Evolutionary conservation across 2,113 vertebrate genomes (phyloP).

Genomic region (Butorides virescens): DNA sequence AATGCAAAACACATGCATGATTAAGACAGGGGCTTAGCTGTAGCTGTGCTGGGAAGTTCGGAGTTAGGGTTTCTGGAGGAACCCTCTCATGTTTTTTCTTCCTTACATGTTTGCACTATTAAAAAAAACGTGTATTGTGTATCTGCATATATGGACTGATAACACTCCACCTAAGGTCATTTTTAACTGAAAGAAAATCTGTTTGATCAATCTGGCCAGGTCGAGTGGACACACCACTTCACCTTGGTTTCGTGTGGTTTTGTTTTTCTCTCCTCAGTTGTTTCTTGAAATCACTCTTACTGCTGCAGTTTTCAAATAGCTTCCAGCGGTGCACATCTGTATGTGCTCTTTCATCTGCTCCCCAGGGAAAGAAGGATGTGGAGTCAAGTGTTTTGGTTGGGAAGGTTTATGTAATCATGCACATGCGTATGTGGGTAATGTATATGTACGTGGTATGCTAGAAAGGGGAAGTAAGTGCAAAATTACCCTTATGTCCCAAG

Average conservation of each 20-base stretch:
- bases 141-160: neutral
- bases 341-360: slow-evolving; percentile 46
- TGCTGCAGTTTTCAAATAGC: slow-evolving; percentile 11
- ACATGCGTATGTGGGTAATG: neutral
- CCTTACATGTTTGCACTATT: neutral
- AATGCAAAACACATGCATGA: slow-evolving; percentile 45
- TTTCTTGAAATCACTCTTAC: neutral
- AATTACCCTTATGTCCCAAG: neutral
- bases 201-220: neutral
- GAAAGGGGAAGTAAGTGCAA: neutral
- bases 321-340: slow-evolving; percentile 44
- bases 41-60: neutral
- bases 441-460: neutral
- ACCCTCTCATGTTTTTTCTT: neutral
- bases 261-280: neutral
- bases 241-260: neutral
- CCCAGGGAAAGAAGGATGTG: neutral
- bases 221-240: neutral
- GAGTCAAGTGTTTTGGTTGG: neutral
- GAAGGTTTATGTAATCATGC: neutral
- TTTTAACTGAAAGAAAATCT: neutral
- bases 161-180: neutral
- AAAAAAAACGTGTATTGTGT: neutral
- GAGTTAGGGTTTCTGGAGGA: neutral
- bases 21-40: slow-evolving; percentile 30